phyloP scores from a whole-genome alignment of 2,888 invertebrate genomes.

The Drosophila buzzatii region DNA sequence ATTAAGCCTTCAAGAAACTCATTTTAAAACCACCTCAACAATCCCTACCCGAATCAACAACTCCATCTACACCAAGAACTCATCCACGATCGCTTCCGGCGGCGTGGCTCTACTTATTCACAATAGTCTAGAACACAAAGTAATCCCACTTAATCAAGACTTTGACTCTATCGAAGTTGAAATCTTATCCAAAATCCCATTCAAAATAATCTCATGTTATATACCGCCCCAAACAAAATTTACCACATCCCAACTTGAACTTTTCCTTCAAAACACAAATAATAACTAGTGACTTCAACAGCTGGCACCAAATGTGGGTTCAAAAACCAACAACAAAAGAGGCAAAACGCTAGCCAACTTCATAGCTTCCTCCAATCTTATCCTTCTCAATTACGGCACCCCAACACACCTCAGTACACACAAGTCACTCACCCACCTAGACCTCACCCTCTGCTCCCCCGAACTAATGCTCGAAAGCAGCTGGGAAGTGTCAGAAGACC shows the following conservation, averaged over 20 bases:
- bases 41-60: neutral
- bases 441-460: neutral
- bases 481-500: neutral
- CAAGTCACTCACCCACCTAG: neutral
- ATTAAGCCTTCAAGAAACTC: neutral
- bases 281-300: slow-evolving; percentile 1
- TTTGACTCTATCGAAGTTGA: slow-evolving; percentile 1
- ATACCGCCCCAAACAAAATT: neutral
- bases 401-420: slow-evolving; percentile 2
- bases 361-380: neutral
- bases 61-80: neutral
- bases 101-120: neutral
- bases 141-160: slow-evolving; percentile 1
- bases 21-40: neutral
- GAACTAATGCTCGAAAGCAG: neutral
- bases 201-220: neutral
- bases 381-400: neutral
- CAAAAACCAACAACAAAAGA: neutral
- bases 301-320: slow-evolving; percentile 3
- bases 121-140: slow-evolving; percentile 2
- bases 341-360: neutral
- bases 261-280: neutral
- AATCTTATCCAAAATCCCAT: neutral
- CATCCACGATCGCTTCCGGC: slow-evolving; percentile 1
- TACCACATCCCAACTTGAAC: neutral